These are phyloP conservation scores for Apocrypta bakeri DNA, from an alignment of 1,140 invertebrate genomes.

Conservation along the genomic window DNA sequence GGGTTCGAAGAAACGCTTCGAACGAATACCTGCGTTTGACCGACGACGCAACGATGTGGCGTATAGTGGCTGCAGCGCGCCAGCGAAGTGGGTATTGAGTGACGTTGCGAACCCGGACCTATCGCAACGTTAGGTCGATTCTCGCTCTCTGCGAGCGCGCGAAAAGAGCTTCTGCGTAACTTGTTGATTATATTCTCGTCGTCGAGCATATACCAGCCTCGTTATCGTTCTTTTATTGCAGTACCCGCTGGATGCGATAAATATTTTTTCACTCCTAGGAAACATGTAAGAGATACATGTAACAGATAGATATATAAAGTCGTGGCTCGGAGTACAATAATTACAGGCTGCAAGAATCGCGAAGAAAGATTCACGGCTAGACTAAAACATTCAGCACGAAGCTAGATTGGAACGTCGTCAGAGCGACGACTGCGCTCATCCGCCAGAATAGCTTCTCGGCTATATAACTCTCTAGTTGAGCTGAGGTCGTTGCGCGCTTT, in stretches of 20 bases:
- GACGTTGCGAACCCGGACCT: slow-evolving; percentile 58
- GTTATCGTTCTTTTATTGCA: too few species aligned
- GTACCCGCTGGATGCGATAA: too few species aligned
- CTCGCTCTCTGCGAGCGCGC: background rate
- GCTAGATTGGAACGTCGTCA: slow-evolving; percentile 63
- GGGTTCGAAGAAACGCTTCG: too few species aligned
- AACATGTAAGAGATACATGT: background rate
- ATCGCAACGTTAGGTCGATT: slow-evolving; percentile 61
- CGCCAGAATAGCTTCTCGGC: slow-evolving; percentile 59
- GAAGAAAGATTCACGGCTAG: background rate
- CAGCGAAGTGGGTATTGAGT: background rate
- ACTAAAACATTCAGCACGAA: slow-evolving; percentile 49
- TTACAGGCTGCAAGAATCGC: background rate
- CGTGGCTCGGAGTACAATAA: too few species aligned
- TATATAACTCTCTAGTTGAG: background rate
- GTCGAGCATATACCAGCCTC: too few species aligned
- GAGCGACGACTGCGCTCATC: slow-evolving; percentile 57
- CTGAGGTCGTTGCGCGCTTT: slow-evolving; percentile 22
- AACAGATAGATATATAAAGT: background rate
- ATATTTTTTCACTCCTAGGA: too few species aligned
- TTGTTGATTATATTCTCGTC: background rate
- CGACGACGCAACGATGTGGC: background rate
- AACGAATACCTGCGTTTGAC: too few species aligned
- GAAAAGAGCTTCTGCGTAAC: background rate
- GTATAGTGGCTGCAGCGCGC: background rate